Evolutionary conservation across 2,797 vertebrate genomes (phyloP).

Genomic region (Mormyrus hasselquistii): DNA sequence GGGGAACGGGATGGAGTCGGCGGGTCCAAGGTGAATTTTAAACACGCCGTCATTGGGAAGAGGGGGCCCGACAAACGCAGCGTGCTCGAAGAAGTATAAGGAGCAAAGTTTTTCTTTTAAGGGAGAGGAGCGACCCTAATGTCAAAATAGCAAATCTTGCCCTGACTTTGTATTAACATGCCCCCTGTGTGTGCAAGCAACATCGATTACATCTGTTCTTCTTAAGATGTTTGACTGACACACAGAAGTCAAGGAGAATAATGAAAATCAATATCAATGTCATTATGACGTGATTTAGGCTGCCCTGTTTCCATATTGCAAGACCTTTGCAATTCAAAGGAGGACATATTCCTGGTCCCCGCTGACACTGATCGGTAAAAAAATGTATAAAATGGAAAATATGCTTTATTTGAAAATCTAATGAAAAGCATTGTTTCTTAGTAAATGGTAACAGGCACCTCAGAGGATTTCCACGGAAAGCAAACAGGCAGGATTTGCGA

Average conservation of each 20-base stretch:
- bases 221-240: not conserved
- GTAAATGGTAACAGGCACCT: slow-evolving; percentile 27
- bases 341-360: slow-evolving; percentile 4
- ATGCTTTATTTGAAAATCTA: slow-evolving; percentile 33
- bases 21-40: not conserved
- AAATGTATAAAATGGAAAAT: slow-evolving; percentile 14
- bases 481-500: slow-evolving; percentile 29
- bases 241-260: not conserved
- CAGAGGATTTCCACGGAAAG: slow-evolving; percentile 30
- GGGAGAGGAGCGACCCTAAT: not conserved
- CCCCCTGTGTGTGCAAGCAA: not conserved
- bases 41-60: not conserved
- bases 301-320: not conserved
- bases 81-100: not conserved
- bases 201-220: not conserved
- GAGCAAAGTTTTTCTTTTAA: not conserved
- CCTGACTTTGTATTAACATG: not conserved
- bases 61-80: not conserved
- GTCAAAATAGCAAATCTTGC: not conserved
- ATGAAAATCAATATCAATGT: not conserved
- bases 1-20: not conserved
- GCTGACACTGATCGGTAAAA: slow-evolving; percentile 22
- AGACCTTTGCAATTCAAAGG: slow-evolving; percentile 22
- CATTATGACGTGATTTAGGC: not conserved
- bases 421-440: slow-evolving; percentile 33